phyloP scores from a whole-genome alignment of 1,140 invertebrate genomes.

The Caerostris extrusa region DNA sequence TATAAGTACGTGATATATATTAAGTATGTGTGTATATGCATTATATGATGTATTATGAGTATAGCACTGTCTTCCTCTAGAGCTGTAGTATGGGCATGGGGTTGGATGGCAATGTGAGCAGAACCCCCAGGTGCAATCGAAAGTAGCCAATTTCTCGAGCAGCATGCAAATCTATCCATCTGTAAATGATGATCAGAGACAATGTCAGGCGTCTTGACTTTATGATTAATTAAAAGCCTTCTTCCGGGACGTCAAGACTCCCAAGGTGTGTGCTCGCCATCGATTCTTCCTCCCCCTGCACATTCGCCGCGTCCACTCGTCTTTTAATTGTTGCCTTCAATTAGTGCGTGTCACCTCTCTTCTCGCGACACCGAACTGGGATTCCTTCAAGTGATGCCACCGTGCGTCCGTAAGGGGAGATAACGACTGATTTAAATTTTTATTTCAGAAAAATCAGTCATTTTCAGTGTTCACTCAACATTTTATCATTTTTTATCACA shows the following conservation, averaged over 20 bases:
- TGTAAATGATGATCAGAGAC: conserved; percentile 68
- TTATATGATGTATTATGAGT: too few relatives aligned
- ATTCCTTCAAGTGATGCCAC: too few relatives aligned
- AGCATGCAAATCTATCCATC: conserved; percentile 64
- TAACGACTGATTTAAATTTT: too few relatives aligned
- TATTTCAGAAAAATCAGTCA: too few relatives aligned
- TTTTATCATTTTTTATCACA: too few relatives aligned
- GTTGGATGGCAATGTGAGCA: not conserved
- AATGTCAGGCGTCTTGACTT: conserved; percentile 67
- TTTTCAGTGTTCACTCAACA: too few relatives aligned
- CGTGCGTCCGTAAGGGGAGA: too few relatives aligned
- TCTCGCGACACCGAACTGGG: too few relatives aligned
- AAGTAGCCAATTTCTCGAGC: conserved; percentile 49
- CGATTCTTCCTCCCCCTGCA: conserved; percentile 37
- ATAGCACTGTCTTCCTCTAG: too few relatives aligned
- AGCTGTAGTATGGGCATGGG: too few relatives aligned
- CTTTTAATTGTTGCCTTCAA: conserved; percentile 47
- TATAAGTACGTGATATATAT: too few relatives aligned
- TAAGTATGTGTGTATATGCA: too few relatives aligned
- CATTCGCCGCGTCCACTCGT: not conserved
- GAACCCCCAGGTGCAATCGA: not conserved
- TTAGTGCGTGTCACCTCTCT: not conserved
- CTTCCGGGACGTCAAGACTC: conserved; percentile 42
- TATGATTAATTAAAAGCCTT: conserved; percentile 71
- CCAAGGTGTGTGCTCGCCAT: conserved; percentile 2